A percentile compares a stretch with the other conserved stretches of the same genome.
Evolutionary conservation across 2,888 invertebrate species (phyloP).

Genomic region (Caenorhabditis wallacei): DNA sequence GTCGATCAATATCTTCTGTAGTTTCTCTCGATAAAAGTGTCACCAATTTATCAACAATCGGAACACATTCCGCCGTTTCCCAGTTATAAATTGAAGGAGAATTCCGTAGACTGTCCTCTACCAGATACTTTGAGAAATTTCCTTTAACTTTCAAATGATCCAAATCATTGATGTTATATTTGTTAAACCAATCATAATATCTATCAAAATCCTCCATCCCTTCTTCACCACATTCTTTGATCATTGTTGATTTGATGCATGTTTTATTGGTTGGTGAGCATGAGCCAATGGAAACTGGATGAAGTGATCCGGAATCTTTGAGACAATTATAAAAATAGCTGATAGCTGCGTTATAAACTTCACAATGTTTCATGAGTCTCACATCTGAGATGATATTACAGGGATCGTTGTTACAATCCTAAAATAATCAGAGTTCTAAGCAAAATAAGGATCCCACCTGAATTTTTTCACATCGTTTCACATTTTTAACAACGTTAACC

Average conservation of each 20-base stretch:
- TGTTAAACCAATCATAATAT: not conserved
- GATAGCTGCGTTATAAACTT: not conserved
- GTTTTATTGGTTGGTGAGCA: not conserved
- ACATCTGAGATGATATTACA: not conserved
- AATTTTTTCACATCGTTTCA: not conserved
- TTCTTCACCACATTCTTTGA: not conserved
- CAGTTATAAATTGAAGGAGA: not conserved
- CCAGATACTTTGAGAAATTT: not conserved
- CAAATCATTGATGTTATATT: not conserved
- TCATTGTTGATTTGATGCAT: not conserved
- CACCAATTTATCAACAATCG: not conserved
- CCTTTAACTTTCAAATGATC: not conserved
- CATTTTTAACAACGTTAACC: not conserved
- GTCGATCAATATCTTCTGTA: not conserved
- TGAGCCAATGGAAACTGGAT: not conserved
- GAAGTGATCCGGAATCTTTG: not conserved
- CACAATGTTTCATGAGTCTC: not conserved
- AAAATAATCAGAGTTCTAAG: not conserved
- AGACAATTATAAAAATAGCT: not conserved
- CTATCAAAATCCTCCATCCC: not conserved
- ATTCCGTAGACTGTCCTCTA: not conserved
- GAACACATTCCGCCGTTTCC: constrained; percentile 4
- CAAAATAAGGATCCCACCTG: not conserved
- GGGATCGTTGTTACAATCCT: not conserved
- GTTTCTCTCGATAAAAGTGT: not conserved